Percentiles rank a stretch among this genome's conserved stretches.
These are phyloP conservation scores for Aricia agestis DNA, from an alignment of 1,140 invertebrate genomes.

Conservation along the genomic window DNA sequence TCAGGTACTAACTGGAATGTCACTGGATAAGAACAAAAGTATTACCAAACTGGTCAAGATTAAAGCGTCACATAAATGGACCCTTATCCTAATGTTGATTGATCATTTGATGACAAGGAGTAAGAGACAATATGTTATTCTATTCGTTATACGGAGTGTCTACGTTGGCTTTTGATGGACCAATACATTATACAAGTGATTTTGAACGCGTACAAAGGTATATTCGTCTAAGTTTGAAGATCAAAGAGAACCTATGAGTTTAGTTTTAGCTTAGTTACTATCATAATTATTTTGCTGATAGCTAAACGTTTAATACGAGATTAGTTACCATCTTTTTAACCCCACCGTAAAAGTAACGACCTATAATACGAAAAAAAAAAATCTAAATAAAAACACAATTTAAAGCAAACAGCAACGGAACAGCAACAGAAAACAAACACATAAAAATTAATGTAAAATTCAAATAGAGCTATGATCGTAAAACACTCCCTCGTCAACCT, in stretches of 20 bases:
- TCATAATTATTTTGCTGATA: neutral
- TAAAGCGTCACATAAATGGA: neutral
- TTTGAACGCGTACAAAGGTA: neutral
- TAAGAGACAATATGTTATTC: too few species aligned
- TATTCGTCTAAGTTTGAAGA: neutral
- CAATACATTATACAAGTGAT: too few species aligned
- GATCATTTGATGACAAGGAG: neutral
- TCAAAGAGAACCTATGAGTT: neutral
- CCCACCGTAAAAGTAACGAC: too few species aligned
- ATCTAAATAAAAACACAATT: neutral
- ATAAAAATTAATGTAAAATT: conserved; percentile 5
- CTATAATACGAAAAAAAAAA: too few species aligned
- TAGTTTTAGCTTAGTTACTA: neutral
- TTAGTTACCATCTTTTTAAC: too few species aligned
- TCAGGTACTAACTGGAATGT: neutral
- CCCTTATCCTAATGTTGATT: neutral
- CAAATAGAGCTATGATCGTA: neutral
- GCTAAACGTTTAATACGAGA: neutral
- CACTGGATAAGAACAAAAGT: neutral
- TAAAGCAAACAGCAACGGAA: conserved; percentile 6
- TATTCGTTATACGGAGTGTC: too few species aligned
- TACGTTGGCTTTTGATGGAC: too few species aligned
- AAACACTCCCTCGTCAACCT: conserved; percentile 5
- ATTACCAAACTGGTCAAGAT: neutral
- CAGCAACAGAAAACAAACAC: neutral